Evolutionary conservation across 1,140 invertebrate species (phyloP).

Genomic region (Drosophila subobscura): DNA sequence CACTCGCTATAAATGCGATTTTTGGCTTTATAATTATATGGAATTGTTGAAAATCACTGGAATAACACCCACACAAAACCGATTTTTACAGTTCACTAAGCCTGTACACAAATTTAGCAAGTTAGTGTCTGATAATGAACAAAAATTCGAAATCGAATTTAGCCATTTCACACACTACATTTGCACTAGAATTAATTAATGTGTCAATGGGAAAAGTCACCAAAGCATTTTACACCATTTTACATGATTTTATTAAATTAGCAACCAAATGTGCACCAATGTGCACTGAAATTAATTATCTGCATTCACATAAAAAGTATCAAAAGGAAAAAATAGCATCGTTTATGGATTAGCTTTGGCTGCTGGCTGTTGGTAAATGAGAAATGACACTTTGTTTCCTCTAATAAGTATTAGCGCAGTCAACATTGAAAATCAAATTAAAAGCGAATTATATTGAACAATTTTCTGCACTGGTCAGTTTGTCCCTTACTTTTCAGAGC

Average conservation of each 20-base stretch:
- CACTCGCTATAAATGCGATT: not conserved
- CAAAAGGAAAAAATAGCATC: slow-evolving; percentile 19
- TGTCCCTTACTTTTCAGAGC: not conserved
- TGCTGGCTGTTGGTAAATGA: slow-evolving; percentile 20
- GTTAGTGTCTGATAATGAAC: slow-evolving; percentile 14
- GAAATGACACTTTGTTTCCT: slow-evolving; percentile 32
- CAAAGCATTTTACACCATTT: slow-evolving; percentile 35
- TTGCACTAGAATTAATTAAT: slow-evolving; percentile 59
- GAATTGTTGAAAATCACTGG: not conserved
- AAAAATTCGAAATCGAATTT: slow-evolving; percentile 18
- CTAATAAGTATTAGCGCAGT: slow-evolving; percentile 31
- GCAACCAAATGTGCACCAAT: slow-evolving; percentile 13
- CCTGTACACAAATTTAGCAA: slow-evolving; percentile 23
- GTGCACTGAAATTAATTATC: slow-evolving; percentile 56
- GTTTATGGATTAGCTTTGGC: slow-evolving; percentile 30
- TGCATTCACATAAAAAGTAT: slow-evolving; percentile 30
- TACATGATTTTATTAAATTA: slow-evolving; percentile 60
- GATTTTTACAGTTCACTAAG: slow-evolving; percentile 32
- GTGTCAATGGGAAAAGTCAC: slow-evolving; percentile 40
- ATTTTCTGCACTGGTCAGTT: slow-evolving; percentile 2
- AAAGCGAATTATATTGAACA: slow-evolving; percentile 18
- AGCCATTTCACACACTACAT: slow-evolving; percentile 34
- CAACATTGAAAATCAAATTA: slow-evolving; percentile 42
- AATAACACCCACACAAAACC: slow-evolving; percentile 13
- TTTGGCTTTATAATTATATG: slow-evolving; percentile 23